phyloP scores from a whole-genome alignment of 2,888 invertebrate genomes.

The Nysson spinosus region DNA sequence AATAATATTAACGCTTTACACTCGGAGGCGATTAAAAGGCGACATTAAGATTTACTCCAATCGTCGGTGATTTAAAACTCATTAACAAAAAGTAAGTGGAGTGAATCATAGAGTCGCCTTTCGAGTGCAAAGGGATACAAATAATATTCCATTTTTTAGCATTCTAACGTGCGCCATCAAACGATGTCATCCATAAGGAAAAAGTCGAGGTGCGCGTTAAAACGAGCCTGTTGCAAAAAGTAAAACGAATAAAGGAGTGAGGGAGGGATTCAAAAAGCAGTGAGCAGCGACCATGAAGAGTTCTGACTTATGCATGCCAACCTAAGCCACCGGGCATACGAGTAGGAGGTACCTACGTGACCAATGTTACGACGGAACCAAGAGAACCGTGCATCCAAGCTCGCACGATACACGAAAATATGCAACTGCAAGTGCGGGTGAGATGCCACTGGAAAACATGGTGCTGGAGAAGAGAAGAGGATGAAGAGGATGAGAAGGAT shows the following conservation, averaged over 20 bases:
- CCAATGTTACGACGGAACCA: conserved; percentile 37
- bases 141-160: too few species aligned
- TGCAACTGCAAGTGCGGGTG: conserved; percentile 22
- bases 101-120: too few species aligned
- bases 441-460: conserved; percentile 6
- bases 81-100: too few species aligned
- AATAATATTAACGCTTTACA: too few species aligned
- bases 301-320: conserved; percentile 68
- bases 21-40: too few species aligned
- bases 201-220: conserved; percentile 1
- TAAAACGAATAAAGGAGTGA: too few species aligned
- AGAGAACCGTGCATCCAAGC: conserved; percentile 16
- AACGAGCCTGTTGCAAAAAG: conserved; percentile 16
- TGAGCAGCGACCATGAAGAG: neutral
- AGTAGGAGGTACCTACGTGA: conserved; percentile 59
- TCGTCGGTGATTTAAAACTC: too few species aligned
- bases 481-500: neutral
- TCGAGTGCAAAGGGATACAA: too few species aligned
- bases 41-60: too few species aligned
- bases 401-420: conserved; percentile 48
- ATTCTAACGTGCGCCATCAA: conserved; percentile 1
- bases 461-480: neutral
- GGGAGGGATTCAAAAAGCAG: neutral
- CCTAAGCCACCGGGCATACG: conserved; percentile 58
- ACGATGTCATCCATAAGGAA: conserved; percentile 36